Base-by-base conservation (phyloP, 2,113 vertebrate species). In the Amblyornis subalaris region DNA sequence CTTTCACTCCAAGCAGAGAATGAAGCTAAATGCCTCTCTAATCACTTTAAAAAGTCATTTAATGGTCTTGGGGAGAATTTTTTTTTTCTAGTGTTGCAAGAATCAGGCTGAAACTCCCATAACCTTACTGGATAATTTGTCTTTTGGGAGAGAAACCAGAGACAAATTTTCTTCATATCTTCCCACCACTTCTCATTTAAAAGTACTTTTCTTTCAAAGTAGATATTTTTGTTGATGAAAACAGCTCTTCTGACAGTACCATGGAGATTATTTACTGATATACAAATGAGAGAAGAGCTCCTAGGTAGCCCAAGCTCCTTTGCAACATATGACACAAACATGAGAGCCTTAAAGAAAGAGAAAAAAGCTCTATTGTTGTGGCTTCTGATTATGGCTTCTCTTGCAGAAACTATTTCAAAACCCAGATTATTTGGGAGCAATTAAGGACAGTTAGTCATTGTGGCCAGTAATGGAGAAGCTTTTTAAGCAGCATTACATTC, bases 141-240 rank as follows among this genome's bases (percentile, higher is more conserved):
- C 69, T 70, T 95, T 75, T 62, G 74, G 67, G 80, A 87, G 94
- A 79, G 40, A 92, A 92, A 94, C 4, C 12, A 48, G 35, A 62
- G 40, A 85, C 9, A 92, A 79, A 58, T 82, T 75, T 73, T 96
- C 23, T 88, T 60, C 57, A 94, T 67, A 23, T 77, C 61, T 76
- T 85, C 10, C 47, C 26, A 89, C 35, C 38, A 78, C 47, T 93
- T 85, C 94, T 90, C 24, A 69, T 95, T 86, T 84, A 57, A 90
- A 80, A 96, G 62, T 75, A 77, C 57, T 96, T 95, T 92, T 69
- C 45, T 75, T 94, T 84, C 75, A 75, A 85, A 81, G 47, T 10
- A 94, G 88, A 93, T 76, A 74, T 33, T 82, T 85, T 14, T 65
- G 44, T 81, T 95, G 51, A 54, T 65, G 47, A 79, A 93, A 89